phyloP scores from a whole-genome alignment of 2,797 vertebrate species.

The Synanceia verrucosa region DNA sequence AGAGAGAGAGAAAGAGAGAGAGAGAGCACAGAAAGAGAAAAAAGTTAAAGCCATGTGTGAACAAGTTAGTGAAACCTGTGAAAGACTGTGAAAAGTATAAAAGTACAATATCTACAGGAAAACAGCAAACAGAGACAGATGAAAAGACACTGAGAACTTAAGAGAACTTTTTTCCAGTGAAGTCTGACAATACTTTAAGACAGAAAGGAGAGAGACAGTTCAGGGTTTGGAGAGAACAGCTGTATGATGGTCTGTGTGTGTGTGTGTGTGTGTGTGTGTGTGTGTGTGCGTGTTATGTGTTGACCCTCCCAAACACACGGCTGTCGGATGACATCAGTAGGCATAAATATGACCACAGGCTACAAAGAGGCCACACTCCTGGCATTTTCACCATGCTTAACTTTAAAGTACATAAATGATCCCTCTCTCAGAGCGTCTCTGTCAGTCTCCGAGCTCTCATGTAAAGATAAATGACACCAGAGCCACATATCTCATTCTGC shows the following conservation, averaged over 20 bases:
- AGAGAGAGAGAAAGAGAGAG: neutral
- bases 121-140: slow-evolving; percentile 38
- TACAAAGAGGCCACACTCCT: slow-evolving; percentile 67
- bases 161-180: slow-evolving; percentile 31
- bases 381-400: slow-evolving; percentile 55
- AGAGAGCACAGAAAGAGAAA: neutral
- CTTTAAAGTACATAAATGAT: slow-evolving; percentile 34
- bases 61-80: slow-evolving; percentile 51
- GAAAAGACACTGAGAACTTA: slow-evolving; percentile 13
- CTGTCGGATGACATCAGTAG: slow-evolving; percentile 79
- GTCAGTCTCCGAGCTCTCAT: slow-evolving; percentile 12
- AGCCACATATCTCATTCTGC: slow-evolving; percentile 58
- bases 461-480: slow-evolving; percentile 29
- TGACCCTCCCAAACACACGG: slow-evolving; percentile 73
- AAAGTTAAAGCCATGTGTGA: slow-evolving; percentile 29
- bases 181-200: slow-evolving; percentile 42
- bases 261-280: slow-evolving; percentile 63
- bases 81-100: slow-evolving; percentile 55
- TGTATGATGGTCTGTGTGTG: slow-evolving; percentile 62
- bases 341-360: slow-evolving; percentile 76
- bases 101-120: slow-evolving; percentile 47
- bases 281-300: slow-evolving; percentile 58
- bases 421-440: slow-evolving; percentile 13
- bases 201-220: slow-evolving; percentile 22
- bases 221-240: slow-evolving; percentile 56